A percentile compares a stretch with the other conserved stretches of the same genome.
Evolutionary conservation across 2,113 vertebrate species (phyloP).

Genomic region (Pomatorhinus ruficollis): DNA sequence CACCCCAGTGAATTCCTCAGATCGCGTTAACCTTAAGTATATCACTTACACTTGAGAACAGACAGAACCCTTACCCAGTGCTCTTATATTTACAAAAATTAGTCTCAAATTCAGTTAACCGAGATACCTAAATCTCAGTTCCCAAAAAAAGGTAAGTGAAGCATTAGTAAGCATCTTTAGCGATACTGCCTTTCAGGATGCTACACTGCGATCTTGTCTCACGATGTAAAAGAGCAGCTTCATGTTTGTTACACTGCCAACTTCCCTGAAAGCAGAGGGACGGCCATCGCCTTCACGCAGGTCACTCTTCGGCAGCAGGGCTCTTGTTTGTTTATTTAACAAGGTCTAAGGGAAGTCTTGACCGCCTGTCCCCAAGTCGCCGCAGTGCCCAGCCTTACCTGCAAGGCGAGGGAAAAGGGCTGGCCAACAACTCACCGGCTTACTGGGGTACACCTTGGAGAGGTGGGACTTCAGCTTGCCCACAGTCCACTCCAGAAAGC

Average conservation of each 20-base stretch:
- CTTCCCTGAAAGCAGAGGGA: background rate
- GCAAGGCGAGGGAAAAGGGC: background rate
- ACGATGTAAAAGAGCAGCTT: accelerated
- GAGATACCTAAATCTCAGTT: background rate
- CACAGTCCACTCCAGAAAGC: constrained; percentile 94
- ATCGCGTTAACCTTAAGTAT: accelerated
- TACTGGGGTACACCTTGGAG: constrained; percentile 89
- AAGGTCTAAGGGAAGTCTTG: background rate
- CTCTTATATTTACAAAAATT: background rate
- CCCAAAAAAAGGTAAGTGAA: background rate
- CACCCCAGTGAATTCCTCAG: background rate
- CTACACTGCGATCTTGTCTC: background rate
- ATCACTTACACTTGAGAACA: accelerated
- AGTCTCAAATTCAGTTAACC: background rate
- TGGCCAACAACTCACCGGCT: constrained; percentile 81
- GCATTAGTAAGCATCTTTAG: background rate
- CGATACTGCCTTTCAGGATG: background rate
- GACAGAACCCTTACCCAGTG: background rate
- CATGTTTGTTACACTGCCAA: accelerated
- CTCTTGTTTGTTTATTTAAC: background rate
- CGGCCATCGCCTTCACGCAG: background rate
- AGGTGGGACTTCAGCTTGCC: constrained; percentile 91
- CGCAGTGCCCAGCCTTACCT: accelerated
- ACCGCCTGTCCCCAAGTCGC: background rate
- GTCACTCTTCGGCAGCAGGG: accelerated